Percentiles rank a stretch among this genome's conserved stretches.
phyloP scores from a whole-genome alignment of 2,888 invertebrate species.

The Allacma fusca region DNA sequence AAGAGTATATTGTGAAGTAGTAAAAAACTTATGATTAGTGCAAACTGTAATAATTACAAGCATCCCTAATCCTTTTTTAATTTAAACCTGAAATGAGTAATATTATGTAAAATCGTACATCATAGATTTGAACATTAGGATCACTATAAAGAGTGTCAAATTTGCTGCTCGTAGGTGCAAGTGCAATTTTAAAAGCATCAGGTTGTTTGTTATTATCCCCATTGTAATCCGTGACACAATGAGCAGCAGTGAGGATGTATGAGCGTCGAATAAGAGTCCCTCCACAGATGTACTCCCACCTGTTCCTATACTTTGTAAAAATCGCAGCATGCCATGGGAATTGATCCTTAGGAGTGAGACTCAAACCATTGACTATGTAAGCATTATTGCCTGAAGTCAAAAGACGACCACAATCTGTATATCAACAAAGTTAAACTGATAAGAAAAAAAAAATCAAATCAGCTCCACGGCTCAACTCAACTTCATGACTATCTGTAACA shows the following conservation, averaged over 20 bases:
- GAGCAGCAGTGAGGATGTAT: slow-evolving; percentile 25
- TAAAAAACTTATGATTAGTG: too few relatives aligned
- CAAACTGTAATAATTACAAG: too few relatives aligned
- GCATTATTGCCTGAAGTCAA: background rate
- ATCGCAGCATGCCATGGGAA: slow-evolving; percentile 30
- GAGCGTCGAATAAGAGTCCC: slow-evolving; percentile 13
- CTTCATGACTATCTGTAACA: too few relatives aligned
- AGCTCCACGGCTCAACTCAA: too few relatives aligned
- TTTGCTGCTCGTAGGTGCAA: slow-evolving; percentile 8
- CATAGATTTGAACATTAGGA: background rate
- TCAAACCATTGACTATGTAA: slow-evolving; percentile 27
- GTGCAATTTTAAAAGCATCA: background rate
- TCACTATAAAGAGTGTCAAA: background rate
- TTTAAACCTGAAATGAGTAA: too few relatives aligned
- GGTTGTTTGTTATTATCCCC: slow-evolving; percentile 4
- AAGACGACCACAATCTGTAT: slow-evolving; percentile 16
- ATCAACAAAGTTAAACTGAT: too few relatives aligned
- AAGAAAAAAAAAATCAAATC: too few relatives aligned
- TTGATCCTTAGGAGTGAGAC: background rate
- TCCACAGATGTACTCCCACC: slow-evolving; percentile 30
- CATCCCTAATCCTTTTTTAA: too few relatives aligned
- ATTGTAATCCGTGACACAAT: slow-evolving; percentile 25
- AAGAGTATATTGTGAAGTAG: too few relatives aligned
- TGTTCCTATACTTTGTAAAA: background rate
- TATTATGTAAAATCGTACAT: slow-evolving; percentile 6